phyloP scores from a whole-genome alignment of 2,888 invertebrate genomes.

The Lissonota sp. region DNA sequence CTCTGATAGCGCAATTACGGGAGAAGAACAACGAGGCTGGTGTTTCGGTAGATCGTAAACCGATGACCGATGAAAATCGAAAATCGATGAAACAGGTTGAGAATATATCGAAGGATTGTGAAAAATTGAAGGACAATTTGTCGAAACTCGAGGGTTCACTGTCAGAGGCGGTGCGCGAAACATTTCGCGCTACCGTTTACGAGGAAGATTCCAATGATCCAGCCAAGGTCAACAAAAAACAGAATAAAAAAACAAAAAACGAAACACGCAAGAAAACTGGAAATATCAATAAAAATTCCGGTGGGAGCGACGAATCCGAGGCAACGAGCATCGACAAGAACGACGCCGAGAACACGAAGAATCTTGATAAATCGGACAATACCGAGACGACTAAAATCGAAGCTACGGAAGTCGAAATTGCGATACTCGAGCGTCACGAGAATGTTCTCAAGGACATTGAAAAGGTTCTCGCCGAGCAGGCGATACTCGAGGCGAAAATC shows the following conservation, averaged over 20 bases:
- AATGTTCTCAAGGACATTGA: conserved; percentile 51
- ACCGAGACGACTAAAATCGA: conserved; percentile 28
- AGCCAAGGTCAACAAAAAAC: conserved; percentile 45
- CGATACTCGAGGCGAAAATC: conserved; percentile 50
- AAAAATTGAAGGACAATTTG: conserved; percentile 67
- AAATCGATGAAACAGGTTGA: conserved; percentile 64
- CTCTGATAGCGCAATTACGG: conserved; percentile 74
- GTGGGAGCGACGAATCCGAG: conserved; percentile 1
- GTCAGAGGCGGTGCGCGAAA: conserved; percentile 52
- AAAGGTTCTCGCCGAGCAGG: conserved; percentile 54
- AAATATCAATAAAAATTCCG: conserved; percentile 25
- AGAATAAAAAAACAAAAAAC: conserved; percentile 46
- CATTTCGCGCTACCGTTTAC: conserved; percentile 39
- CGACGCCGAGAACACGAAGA: background rate
- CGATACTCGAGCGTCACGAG: conserved; percentile 51
- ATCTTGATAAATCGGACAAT: background rate
- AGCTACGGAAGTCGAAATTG: conserved; percentile 34
- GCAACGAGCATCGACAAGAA: conserved; percentile 9
- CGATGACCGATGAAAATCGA: conserved; percentile 45
- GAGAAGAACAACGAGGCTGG: conserved; percentile 65
- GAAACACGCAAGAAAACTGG: conserved; percentile 38
- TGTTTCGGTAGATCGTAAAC: conserved; percentile 26
- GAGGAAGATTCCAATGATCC: conserved; percentile 56
- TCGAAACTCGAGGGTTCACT: conserved; percentile 65
- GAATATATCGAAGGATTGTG: conserved; percentile 67